Base-by-base conservation (phyloP, 2,888 invertebrate genomes). In the Abscondita cerata region DNA sequence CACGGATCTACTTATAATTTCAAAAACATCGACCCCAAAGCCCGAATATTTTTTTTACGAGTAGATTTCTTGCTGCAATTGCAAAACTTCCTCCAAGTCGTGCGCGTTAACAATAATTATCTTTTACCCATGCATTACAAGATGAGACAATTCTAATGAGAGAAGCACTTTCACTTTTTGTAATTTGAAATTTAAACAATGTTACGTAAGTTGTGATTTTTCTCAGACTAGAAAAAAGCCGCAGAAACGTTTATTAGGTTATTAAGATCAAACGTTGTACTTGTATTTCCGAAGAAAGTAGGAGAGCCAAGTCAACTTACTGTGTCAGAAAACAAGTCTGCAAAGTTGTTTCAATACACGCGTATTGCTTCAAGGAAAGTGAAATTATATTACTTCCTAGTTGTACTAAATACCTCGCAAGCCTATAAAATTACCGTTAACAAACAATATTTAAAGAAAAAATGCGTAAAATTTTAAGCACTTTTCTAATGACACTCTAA, bases 231-330 rank as follows among this genome's bases (percentile, higher is more conserved):
- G 8, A 41, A 41, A 41, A 41, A 41, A 38, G 25, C 6, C 25
- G 6, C 25, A 25, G 25, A 41, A 15, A 15, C 41, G 41, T 41
- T 41, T 41, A n/a, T 9, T n/a, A n/a, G 13, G 41, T 41, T 41
- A 41, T 41, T 16, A 16, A 13, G 12, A 41, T 41, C 15, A 41
- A 41, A 15, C 4, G 41, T 8, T 41, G 41, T 9, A 25, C 25
- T 16, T 36, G 31, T n/a, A 18, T 57, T 57, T 52, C 64, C 60
- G 58, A 64, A 58, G 70, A 70, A 70, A 70, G 70, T 69, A 69
- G 68, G 68, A 70, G 71, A 70, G 58, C 69, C 69, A 70, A 65
- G 68, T 68, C 70, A 65, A 68, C 67, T 67, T 25, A 72, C 65
- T 72, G 68, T 71, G 71, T 72, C 71, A 73, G n/a, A n/a, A 18